A percentile compares a stretch with the other conserved stretches of the same genome.
Conservation (phyloP, 1,140 invertebrate species). For the Brachionus asplanchnoidis region DNA sequence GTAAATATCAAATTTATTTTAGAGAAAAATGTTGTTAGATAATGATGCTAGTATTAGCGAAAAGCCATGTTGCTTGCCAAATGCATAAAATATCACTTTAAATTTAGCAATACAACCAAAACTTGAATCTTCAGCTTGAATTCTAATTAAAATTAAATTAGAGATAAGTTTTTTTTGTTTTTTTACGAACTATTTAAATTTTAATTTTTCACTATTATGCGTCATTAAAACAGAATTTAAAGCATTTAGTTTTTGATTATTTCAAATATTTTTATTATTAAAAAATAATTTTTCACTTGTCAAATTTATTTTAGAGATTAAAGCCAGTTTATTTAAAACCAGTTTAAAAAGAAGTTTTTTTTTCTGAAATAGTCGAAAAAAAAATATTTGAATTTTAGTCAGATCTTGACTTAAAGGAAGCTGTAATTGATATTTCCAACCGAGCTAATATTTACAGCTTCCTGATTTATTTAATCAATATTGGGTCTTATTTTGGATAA, state of each 20-base stretch:
- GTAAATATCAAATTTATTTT: slow-evolving; percentile 1
- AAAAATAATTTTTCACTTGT: neutral
- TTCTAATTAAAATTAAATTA: slow-evolving; percentile 26
- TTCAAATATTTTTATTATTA: neutral
- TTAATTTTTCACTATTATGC: neutral
- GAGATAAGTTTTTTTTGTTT: slow-evolving; percentile 1
- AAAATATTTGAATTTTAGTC: neutral
- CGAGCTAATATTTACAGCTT: neutral
- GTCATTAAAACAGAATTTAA: neutral
- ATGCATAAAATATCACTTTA: neutral
- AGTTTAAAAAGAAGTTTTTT: neutral
- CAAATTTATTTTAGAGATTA: neutral
- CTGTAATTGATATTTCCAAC: neutral
- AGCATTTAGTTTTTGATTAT: neutral
- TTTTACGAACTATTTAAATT: slow-evolving; percentile 2
- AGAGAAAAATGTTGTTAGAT: slow-evolving; percentile 16
- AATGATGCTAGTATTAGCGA: slow-evolving; percentile 1
- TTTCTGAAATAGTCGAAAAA: neutral
- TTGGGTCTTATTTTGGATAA: neutral
- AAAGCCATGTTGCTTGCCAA: neutral
- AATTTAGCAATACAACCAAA: neutral
- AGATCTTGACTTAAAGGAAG: neutral
- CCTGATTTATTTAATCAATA: neutral
- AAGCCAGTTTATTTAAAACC: neutral
- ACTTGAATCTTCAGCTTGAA: neutral